Conservation (phyloP, 2,797 vertebrate species). For the Malacoraja senta region DNA sequence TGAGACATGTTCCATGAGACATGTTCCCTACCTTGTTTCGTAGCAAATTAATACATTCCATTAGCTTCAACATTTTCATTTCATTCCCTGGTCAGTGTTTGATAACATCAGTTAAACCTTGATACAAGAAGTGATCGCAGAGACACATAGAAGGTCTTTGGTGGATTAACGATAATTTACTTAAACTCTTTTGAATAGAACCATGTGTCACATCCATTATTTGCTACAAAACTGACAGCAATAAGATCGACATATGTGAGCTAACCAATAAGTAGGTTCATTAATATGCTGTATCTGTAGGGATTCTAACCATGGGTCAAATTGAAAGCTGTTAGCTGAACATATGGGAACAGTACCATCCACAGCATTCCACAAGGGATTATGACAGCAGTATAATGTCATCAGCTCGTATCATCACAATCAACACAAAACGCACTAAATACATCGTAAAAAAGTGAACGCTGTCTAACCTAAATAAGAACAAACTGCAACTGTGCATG, state of each 20-base stretch:
- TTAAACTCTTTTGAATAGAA: background rate
- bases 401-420: background rate
- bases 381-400: background rate
- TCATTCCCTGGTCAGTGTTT: background rate
- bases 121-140: background rate
- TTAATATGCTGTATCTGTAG: background rate
- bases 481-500: background rate
- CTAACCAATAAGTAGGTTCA: background rate
- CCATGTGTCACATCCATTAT: background rate
- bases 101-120: background rate
- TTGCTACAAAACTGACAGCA: background rate
- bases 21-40: background rate
- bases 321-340: background rate
- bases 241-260: background rate
- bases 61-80: background rate
- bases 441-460: background rate
- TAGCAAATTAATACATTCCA: background rate
- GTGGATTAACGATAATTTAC: background rate
- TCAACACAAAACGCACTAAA: background rate
- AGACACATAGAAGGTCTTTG: background rate
- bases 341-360: background rate
- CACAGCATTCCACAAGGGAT: background rate
- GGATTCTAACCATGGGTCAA: background rate
- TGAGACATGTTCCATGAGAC: background rate
- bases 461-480: background rate